Conservation (phyloP, 2,888 invertebrate species). For the Sphaerophoria rueppellii region DNA sequence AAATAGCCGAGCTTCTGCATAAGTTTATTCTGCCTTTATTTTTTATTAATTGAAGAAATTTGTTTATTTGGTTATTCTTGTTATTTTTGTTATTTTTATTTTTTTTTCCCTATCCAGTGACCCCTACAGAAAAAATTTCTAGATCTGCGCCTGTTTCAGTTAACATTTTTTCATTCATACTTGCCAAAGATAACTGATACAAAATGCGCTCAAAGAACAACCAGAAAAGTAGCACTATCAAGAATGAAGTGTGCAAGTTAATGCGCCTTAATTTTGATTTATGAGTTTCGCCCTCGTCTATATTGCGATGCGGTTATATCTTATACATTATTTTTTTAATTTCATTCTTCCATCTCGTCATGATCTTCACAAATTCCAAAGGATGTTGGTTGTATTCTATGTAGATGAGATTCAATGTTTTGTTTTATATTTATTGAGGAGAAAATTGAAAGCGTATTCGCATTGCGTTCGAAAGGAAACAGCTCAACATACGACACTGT, state of each 20-base stretch:
- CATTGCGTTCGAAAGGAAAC: conserved; percentile 66
- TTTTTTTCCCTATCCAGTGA: too few species aligned
- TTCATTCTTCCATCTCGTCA: conserved; percentile 49
- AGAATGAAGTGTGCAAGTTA: conserved; percentile 74
- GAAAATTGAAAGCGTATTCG: conserved; percentile 69
- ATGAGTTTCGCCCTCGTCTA: conserved; percentile 72
- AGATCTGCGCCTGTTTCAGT: too few species aligned
- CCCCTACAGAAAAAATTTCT: too few species aligned
- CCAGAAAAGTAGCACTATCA: conserved; percentile 70
- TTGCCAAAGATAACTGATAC: neutral
- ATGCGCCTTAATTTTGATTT: conserved; percentile 74
- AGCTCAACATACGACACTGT: conserved; percentile 13
- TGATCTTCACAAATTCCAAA: conserved; percentile 57
- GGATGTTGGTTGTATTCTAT: conserved; percentile 65
- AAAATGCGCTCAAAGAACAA: conserved; percentile 36
- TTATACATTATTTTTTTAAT: conserved; percentile 53
- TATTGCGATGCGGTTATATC: conserved; percentile 58
- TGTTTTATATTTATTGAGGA: too few species aligned
- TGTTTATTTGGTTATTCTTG: too few species aligned
- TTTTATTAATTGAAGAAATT: too few species aligned
- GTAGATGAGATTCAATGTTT: too few species aligned
- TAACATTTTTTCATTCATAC: too few species aligned
- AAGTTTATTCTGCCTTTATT: too few species aligned
- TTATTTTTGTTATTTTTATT: too few species aligned
- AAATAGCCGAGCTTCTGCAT: too few species aligned